Conservation (phyloP, 2,113 vertebrate genomes). For the Echinops telfairi region DNA sequence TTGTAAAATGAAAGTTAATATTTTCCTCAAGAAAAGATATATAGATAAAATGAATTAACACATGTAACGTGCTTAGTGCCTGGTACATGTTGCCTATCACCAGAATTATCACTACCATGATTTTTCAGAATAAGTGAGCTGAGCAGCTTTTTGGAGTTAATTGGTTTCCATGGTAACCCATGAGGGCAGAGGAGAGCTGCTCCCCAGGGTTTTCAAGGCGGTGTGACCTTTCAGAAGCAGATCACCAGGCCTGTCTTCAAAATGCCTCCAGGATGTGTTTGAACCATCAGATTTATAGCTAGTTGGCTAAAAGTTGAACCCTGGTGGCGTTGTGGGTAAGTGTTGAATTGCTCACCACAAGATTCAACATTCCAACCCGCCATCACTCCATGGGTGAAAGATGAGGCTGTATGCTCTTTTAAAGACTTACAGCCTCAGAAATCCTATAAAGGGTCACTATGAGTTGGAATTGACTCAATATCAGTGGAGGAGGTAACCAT, state of each 20-base stretch:
- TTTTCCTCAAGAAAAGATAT: conserved; percentile 6
- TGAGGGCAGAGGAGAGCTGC: not conserved
- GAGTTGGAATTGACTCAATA: too few species aligned
- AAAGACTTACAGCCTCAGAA: too few species aligned
- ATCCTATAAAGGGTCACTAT: too few species aligned
- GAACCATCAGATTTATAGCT: not conserved
- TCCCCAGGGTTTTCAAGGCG: not conserved
- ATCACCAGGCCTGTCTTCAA: not conserved
- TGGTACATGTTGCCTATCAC: not conserved
- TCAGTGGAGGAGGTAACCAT: not conserved
- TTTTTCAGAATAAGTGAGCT: conserved; percentile 40
- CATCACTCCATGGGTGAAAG: too few species aligned
- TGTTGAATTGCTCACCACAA: too few species aligned
- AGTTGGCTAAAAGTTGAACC: not conserved
- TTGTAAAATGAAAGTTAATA: conserved; percentile 46
- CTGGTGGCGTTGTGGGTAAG: too few species aligned
- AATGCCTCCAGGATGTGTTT: not conserved
- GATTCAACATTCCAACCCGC: too few species aligned
- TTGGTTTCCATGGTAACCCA: not conserved
- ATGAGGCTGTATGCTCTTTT: too few species aligned
- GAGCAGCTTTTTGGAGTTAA: not conserved
- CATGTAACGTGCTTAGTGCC: conserved; percentile 18
- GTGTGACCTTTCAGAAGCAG: not conserved
- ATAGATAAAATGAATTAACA: conserved; percentile 13
- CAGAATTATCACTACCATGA: not conserved